Conservation (phyloP, 2,113 vertebrate genomes). For the Myrmecobius fasciatus region DNA sequence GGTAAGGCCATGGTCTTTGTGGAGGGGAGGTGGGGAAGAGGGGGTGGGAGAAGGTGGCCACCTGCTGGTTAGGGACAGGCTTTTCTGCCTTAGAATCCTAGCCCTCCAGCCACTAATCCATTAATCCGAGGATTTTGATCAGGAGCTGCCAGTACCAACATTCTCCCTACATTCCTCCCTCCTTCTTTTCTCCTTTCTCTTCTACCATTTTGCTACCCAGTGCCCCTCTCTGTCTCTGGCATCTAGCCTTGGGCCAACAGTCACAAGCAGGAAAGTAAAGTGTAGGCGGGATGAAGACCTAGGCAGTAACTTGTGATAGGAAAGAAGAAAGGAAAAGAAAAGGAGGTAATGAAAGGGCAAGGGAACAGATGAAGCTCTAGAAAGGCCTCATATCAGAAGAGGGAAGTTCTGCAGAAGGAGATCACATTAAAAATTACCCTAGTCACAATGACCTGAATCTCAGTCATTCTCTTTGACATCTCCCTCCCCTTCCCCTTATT, state of each 20-base stretch:
- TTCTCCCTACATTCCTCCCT: slow-evolving; percentile 39
- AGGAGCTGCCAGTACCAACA: slow-evolving; percentile 67
- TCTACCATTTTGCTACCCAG: slow-evolving; percentile 15
- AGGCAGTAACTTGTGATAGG: slow-evolving; percentile 6
- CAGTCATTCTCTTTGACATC: not conserved
- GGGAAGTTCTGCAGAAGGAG: not conserved
- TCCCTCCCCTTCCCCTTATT: not conserved
- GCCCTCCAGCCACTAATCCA: slow-evolving; percentile 72
- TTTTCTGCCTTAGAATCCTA: slow-evolving; percentile 63
- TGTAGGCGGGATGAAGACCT: not conserved
- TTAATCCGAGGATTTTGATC: slow-evolving; percentile 80
- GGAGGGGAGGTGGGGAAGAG: slow-evolving; percentile 16
- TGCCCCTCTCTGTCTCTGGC: slow-evolving; percentile 10
- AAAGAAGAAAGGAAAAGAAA: not conserved
- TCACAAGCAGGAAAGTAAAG: not conserved
- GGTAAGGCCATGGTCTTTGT: rapidly evolving
- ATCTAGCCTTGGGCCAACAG: not conserved
- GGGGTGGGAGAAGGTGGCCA: slow-evolving; percentile 66
- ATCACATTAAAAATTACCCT: slow-evolving; percentile 3
- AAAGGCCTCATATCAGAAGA: not conserved
- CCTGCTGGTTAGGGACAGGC: slow-evolving; percentile 62
- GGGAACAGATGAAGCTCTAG: slow-evolving; percentile 26
- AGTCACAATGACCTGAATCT: not conserved
- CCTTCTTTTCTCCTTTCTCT: not conserved
- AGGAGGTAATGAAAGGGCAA: not conserved